Base-by-base conservation (phyloP, 2,113 vertebrate species). In the Physeter macrocephalus region DNA sequence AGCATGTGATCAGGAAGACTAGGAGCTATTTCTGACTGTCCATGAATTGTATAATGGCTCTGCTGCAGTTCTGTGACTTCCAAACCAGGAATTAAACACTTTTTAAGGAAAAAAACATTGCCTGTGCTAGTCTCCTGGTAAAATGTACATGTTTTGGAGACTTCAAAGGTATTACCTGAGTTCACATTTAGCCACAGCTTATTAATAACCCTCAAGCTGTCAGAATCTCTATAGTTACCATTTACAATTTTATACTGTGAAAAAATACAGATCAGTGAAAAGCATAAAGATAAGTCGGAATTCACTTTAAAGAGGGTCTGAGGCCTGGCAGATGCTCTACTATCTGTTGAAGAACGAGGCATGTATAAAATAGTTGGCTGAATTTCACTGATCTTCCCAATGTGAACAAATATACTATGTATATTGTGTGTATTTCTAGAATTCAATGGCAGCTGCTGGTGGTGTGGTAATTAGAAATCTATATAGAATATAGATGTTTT, bases 401-500 rank as follows among this genome's bases (percentile, higher is more conserved):
- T 98, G 98, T 98, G 98, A 99, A 99, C 98, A 98, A 99, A 99
- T 99, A 99, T 98, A 99, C 98, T 98, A 99, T 99, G 98, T 99
- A 99, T 99, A 99, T 98, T 98, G 98, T 97, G 97, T 99, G 98
- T 99, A 98, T 97, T 98, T 98, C 98, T 99, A 99, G 98, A 98
- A 98, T 98, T 98, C 98, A 98, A 99, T 99, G 98, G 99, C 99
- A 99, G 98, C 98, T 99, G 98, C 98, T 98, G 98, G 98, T 99
- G 98, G 97, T 98, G 98, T 98, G 98, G 98, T 99, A 98, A 98
- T 98, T 99, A 99, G 98, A 98, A 98, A 98, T 99, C 98, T 99
- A 98, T 99, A 99, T 99, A 98, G 98, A 98, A 98, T 99, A 99
- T 99, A 99, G 98, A 99, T 98, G 98, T 99, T 98, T 99, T 99